Evolutionary conservation across 2,113 vertebrate species (phyloP).

Genomic region (Gorsachius goisagi): DNA sequence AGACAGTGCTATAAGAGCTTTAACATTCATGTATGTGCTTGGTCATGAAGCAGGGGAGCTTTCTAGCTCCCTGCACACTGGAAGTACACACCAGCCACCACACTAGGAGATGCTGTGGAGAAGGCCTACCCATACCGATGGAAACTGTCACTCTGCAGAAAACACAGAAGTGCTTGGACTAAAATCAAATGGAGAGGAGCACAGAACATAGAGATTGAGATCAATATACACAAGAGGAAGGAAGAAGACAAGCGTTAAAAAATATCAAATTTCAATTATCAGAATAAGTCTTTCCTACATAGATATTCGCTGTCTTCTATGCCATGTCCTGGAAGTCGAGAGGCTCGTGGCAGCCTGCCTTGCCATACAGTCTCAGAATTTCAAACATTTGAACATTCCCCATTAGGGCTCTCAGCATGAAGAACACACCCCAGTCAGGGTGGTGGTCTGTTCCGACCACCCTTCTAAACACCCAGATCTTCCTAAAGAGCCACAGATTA

Average conservation of each 20-base stretch:
- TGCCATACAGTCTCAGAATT: not conserved
- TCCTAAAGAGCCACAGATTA: not conserved
- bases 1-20: not conserved
- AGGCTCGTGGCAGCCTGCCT: not conserved
- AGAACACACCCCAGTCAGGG: not conserved
- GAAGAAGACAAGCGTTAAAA: not conserved
- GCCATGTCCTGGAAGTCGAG: not conserved
- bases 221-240: not conserved
- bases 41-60: not conserved
- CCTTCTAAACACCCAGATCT: not conserved
- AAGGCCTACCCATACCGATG: not conserved
- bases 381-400: not conserved
- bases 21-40: not conserved
- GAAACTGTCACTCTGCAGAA: not conserved
- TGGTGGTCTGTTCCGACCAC: not conserved
- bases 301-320: not conserved
- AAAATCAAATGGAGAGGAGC: fast-evolving
- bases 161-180: not conserved
- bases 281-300: not conserved
- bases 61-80: not conserved
- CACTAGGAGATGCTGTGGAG: not conserved
- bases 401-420: not conserved
- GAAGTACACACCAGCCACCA: not conserved
- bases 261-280: not conserved
- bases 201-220: not conserved